phyloP scores from a whole-genome alignment of 2,797 vertebrate species.

The Rhinella marina region DNA sequence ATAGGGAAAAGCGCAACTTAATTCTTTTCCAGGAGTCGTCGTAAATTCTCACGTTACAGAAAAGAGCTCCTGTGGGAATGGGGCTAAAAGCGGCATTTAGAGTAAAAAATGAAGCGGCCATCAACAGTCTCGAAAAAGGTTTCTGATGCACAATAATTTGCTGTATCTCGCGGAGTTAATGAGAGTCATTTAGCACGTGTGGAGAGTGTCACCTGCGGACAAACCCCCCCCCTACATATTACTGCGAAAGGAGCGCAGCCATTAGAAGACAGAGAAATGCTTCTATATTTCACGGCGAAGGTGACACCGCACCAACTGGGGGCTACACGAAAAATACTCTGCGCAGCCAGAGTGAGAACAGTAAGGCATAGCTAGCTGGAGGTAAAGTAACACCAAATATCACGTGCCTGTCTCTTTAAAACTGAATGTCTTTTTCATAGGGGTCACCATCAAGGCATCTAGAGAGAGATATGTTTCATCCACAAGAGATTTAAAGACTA shows the following conservation, averaged over 20 bases:
- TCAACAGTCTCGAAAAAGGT: neutral
- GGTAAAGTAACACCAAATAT: no score
- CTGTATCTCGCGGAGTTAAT: slow-evolving; percentile 35
- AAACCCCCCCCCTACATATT: neutral
- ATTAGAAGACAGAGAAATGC: neutral
- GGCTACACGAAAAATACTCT: neutral
- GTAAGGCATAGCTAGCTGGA: no score
- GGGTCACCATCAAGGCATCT: no score
- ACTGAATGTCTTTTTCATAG: no score
- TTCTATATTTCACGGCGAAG: neutral
- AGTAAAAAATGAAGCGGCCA: slow-evolving; percentile 31
- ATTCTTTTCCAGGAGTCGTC: slow-evolving; percentile 13
- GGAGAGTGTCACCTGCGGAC: slow-evolving; percentile 18
- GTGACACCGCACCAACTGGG: neutral
- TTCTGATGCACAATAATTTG: slow-evolving; percentile 28
- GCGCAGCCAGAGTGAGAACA: no score
- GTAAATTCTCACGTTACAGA: slow-evolving; percentile 23
- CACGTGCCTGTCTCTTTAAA: no score
- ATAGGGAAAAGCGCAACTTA: slow-evolving; percentile 25
- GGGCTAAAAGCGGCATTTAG: slow-evolving; percentile 42
- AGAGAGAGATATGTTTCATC: no score
- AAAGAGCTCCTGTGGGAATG: slow-evolving; percentile 43
- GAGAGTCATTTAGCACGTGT: slow-evolving; percentile 20
- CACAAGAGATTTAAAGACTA: no score
- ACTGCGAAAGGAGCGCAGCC: neutral